Evolutionary conservation across 2,888 invertebrate species (phyloP), one percentile per base, ranked within the genome.

Genomic region (Eumacrocentrus americanus): DNA sequence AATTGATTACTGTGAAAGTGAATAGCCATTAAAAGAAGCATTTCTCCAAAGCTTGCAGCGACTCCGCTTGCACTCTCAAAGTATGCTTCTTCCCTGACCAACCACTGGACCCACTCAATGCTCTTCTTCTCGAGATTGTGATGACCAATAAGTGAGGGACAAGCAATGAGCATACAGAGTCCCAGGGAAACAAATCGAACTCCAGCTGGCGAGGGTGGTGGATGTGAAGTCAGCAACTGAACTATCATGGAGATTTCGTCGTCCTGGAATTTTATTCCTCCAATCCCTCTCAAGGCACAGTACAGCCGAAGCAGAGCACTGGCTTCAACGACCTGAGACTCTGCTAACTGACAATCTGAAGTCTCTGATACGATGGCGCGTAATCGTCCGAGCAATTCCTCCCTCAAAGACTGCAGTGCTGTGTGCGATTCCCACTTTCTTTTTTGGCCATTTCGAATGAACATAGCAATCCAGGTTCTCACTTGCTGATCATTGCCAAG

Each of bases 1-100:
- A 95, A 84, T 81, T 98, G 97, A 76, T 95, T 95, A 68, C 95
- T 93, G 79, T 98, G 98, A 79, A 98, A 98, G 80, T 98, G 97
- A 67, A 98, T 96, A 0, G 98, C 98, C 85, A 98, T 92, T 61
- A 98, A 82, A 0, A 98, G 87, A 53, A 98, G 82, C 94, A 98
- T 95, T 83, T 98, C 97, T 1, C 95, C 96, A 76, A 96, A 94
- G 1, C 95, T 95, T 1, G 94, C 92, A 1, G 91, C 89, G 0
- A 90, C 90, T 0, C 92, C 94, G 47, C 92, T 91, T 25, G 90
- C 90, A 70, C 89, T 90, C 81, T 92, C 92, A 75, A 94, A 92
- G 78, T 94, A 93, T 1, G 91, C 91, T 81, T 95, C 94, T 79
- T 94, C 94, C 69, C 89, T 89, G 0, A 94, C 94, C 0, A 98